Evolutionary conservation across 2,888 invertebrate genomes (phyloP).

Genomic region (Dryococelus australis): DNA sequence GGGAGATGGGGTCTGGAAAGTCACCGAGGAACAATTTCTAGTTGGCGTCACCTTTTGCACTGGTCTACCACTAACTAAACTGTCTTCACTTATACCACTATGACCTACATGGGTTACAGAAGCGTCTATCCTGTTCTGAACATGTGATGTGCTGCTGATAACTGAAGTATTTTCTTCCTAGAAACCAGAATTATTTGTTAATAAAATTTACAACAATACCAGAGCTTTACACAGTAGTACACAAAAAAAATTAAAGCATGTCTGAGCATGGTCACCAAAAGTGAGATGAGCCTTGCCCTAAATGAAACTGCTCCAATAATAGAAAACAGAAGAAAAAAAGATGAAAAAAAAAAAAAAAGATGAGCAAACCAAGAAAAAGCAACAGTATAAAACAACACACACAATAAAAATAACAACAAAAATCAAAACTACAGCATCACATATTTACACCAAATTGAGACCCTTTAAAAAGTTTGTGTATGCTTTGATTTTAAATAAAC

Average conservation of each 20-base stretch:
- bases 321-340: no score
- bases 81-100: neutral
- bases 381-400: no score
- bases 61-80: slow-evolving; percentile 64
- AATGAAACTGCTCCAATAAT: no score
- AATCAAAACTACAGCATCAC: no score
- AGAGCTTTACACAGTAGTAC: neutral
- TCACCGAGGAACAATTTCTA: slow-evolving; percentile 60
- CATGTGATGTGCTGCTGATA: neutral
- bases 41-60: slow-evolving; percentile 83
- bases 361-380: no score
- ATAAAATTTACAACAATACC: neutral
- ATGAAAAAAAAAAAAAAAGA: no score
- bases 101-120: neutral
- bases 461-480: no score
- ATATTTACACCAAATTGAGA: no score
- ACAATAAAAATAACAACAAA: no score
- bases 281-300: no score
- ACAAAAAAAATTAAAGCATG: neutral
- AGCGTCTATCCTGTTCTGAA: slow-evolving; percentile 10
- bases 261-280: no score
- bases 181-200: neutral
- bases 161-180: neutral
- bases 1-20: slow-evolving; percentile 49
- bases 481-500: no score